Conservation (phyloP, 2,113 vertebrate species). For the Raphicerus campestris region DNA sequence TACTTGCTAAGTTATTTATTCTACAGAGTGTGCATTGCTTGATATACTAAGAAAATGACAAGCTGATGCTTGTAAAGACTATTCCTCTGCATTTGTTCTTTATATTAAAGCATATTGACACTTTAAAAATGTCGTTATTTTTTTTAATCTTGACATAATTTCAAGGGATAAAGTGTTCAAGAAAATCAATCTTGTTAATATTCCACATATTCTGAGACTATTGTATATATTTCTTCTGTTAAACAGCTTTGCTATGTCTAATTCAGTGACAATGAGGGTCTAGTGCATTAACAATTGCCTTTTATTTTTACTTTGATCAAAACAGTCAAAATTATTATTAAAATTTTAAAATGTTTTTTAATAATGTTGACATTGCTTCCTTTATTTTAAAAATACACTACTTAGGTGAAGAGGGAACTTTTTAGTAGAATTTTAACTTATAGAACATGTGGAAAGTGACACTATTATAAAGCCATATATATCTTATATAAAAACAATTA, state of each 20-base stretch:
- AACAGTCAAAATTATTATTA: background rate
- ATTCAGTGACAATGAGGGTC: background rate
- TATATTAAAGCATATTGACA: background rate
- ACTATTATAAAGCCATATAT: background rate
- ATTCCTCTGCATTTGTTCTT: background rate
- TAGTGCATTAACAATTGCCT: background rate
- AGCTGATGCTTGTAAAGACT: background rate
- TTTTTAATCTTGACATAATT: background rate
- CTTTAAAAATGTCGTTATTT: conserved; percentile 24
- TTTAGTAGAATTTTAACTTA: conserved; percentile 10
- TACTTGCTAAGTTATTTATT: background rate
- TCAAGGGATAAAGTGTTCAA: background rate
- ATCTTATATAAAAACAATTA: background rate
- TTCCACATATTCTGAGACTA: background rate
- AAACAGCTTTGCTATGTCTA: background rate
- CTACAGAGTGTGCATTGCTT: background rate
- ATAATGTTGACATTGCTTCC: background rate
- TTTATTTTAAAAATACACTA: background rate
- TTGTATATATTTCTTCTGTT: background rate
- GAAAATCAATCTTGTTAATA: background rate
- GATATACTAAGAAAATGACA: conserved; percentile 2
- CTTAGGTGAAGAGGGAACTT: background rate
- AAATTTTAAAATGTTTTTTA: background rate
- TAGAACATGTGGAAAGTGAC: background rate
- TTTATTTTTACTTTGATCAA: background rate